Evolutionary conservation across 2,888 invertebrate species (phyloP).

Genomic region (Stenodema calcarata): DNA sequence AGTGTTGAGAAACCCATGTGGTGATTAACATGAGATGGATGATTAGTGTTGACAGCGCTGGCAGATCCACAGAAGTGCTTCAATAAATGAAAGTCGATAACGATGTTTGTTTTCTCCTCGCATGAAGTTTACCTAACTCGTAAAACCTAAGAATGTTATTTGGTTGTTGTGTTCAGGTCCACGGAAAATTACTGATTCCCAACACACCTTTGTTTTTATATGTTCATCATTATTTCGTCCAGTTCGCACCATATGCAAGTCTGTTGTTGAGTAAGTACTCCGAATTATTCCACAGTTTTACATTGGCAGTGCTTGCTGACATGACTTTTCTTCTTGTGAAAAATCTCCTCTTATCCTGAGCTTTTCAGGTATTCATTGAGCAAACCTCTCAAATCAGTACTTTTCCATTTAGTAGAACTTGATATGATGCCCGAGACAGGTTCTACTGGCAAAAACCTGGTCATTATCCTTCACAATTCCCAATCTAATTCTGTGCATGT

Average conservation of each 20-base stretch:
- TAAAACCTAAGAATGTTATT: not conserved
- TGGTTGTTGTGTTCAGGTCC: not conserved
- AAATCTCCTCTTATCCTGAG: too few relatives aligned
- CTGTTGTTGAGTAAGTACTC: too few relatives aligned
- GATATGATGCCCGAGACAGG: constrained; percentile 27
- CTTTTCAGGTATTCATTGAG: too few relatives aligned
- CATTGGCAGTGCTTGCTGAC: too few relatives aligned
- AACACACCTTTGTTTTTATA: not conserved
- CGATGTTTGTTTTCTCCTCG: not conserved
- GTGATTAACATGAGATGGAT: too few relatives aligned
- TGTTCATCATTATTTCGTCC: not conserved
- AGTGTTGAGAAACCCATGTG: too few relatives aligned
- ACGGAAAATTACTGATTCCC: not conserved
- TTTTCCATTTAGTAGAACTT: constrained; percentile 21
- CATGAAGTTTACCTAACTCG: not conserved
- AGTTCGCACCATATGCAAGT: too few relatives aligned
- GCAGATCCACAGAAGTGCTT: too few relatives aligned
- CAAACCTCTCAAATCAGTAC: not conserved
- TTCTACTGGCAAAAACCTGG: not conserved
- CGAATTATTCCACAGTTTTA: too few relatives aligned
- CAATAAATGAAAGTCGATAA: too few relatives aligned
- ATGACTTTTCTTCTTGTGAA: too few relatives aligned
- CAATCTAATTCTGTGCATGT: not conserved
- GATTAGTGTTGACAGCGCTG: too few relatives aligned
- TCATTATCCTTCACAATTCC: not conserved